phyloP scores from a whole-genome alignment of 2,113 vertebrate species.

The Pavo muticus region DNA sequence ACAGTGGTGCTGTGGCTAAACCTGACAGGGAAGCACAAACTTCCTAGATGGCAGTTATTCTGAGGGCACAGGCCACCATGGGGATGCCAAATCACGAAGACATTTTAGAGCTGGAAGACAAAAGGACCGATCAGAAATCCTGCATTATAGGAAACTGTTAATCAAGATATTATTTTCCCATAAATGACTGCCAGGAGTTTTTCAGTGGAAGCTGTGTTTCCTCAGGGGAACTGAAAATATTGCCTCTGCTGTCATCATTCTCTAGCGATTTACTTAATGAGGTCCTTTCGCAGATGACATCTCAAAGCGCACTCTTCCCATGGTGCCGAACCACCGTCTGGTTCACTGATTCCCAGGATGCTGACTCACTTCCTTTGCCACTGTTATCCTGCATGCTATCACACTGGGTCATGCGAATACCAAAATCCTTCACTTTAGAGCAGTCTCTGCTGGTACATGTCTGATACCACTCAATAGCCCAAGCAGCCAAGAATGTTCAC shows the following conservation, averaged over 20 bases:
- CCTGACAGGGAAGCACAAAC: neutral
- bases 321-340: neutral
- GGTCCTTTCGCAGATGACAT: neutral
- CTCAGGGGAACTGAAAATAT: neutral
- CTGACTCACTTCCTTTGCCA: slow-evolving; percentile 18
- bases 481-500: neutral
- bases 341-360: neutral
- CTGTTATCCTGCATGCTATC: neutral
- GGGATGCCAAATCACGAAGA: neutral
- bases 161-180: neutral
- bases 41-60: neutral
- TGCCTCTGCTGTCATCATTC: neutral
- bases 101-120: neutral
- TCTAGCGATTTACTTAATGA: slow-evolving; percentile 7
- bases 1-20: neutral
- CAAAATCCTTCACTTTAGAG: neutral
- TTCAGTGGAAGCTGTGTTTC: neutral
- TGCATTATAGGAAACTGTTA: neutral
- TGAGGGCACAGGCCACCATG: neutral
- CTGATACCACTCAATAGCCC: rapidly evolving
- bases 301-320: rapidly evolving
- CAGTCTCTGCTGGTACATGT: rapidly evolving
- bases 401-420: neutral
- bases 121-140: neutral
- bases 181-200: neutral